Percentiles rank a stretch among this genome's conserved stretches.
phyloP scores from a whole-genome alignment of 2,797 vertebrate genomes.

The Coracias cyanogaster region DNA sequence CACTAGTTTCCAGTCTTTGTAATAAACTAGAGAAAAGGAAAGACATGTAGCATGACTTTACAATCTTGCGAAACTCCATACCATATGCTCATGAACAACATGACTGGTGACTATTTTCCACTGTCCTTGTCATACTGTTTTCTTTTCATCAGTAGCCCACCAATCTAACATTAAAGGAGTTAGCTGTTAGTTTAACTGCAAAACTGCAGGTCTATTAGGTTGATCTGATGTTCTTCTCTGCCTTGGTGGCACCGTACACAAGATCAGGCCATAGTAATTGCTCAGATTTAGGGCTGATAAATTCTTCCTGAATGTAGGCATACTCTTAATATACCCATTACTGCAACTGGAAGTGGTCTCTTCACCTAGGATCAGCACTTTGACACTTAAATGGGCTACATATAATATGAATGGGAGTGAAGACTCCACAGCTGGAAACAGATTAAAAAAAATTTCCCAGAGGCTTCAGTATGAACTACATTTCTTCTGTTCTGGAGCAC shows the following conservation, averaged over 20 bases:
- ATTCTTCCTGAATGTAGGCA: neutral
- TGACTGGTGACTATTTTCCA: neutral
- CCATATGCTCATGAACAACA: neutral
- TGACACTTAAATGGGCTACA: neutral
- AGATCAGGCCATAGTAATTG: neutral
- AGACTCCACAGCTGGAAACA: neutral
- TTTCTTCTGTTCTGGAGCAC: neutral
- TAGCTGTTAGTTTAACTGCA: neutral
- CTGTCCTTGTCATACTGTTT: neutral
- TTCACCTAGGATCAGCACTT: neutral
- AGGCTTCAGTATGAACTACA: neutral
- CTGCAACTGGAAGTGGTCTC: neutral
- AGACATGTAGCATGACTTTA: fast-evolving
- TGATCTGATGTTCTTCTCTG: neutral
- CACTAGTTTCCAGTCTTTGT: neutral
- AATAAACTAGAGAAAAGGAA: neutral
- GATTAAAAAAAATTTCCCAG: neutral
- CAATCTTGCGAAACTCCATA: neutral
- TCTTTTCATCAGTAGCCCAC: neutral
- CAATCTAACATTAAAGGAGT: neutral
- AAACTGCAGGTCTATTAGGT: neutral
- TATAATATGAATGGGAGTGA: neutral
- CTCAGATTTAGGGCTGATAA: neutral
- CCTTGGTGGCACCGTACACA: neutral
- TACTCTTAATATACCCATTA: neutral